Evolutionary conservation across 2,888 invertebrate species (phyloP).

Genomic region (Eupithecia subfuscata): DNA sequence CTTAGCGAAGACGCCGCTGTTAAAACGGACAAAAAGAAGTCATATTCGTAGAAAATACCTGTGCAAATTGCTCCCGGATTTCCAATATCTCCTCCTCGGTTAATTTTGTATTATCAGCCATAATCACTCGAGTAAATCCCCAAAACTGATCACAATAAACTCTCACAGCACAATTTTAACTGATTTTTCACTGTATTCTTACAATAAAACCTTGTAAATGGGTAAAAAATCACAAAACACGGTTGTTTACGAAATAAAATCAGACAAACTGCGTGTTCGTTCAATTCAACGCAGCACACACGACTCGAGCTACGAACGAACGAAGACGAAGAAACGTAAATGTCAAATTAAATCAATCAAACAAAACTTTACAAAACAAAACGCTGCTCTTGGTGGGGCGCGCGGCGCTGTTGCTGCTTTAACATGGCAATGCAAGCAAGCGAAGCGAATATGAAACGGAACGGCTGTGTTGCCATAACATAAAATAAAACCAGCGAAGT

Average conservation of each 20-base stretch:
- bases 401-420: background rate
- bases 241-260: constrained; percentile 29
- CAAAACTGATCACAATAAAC: constrained; percentile 67
- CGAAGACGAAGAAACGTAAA: constrained; percentile 13
- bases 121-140: constrained; percentile 70
- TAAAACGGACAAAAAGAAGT: background rate
- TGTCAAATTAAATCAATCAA: constrained; percentile 5
- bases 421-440: background rate
- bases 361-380: background rate
- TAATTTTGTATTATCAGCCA: constrained; percentile 84
- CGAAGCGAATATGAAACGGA: background rate
- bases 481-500: background rate
- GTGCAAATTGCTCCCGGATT: constrained; percentile 89
- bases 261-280: constrained; percentile 13
- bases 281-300: background rate
- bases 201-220: constrained; percentile 10
- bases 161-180: constrained; percentile 39
- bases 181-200: constrained; percentile 40
- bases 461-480: background rate
- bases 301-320: constrained; percentile 6
- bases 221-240: constrained; percentile 47
- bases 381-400: background rate
- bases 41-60: constrained; percentile 79
- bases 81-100: constrained; percentile 89
- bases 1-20: background rate